phyloP scores from a whole-genome alignment of 2,797 vertebrate genomes.

The Phrynocephalus forsythii region DNA sequence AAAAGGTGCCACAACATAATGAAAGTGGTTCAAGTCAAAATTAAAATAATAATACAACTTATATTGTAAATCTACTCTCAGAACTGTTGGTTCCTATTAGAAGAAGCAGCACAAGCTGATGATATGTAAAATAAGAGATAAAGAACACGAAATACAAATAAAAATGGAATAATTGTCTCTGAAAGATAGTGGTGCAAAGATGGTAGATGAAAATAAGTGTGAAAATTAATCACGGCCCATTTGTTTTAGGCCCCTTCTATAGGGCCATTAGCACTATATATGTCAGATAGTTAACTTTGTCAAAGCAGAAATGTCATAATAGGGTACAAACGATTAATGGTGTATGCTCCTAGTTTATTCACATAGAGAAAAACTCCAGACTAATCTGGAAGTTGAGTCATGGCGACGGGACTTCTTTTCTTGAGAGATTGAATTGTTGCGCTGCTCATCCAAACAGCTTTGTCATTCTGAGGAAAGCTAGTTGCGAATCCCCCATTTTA shows the following conservation, averaged over 20 bases:
- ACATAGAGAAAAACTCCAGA: no score
- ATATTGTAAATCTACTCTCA: neutral
- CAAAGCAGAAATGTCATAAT: neutral
- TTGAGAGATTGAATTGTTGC: no score
- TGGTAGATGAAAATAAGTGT: neutral
- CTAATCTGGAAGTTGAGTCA: no score
- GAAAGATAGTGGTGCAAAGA: neutral
- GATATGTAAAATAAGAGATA: neutral
- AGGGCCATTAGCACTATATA: neutral
- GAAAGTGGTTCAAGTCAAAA: no score
- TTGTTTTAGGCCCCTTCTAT: neutral
- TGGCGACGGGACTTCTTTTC: no score
- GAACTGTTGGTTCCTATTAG: neutral
- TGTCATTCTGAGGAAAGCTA: no score
- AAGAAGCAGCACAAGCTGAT: neutral
- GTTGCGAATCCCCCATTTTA: no score
- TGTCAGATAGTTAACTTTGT: neutral
- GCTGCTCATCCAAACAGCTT: no score
- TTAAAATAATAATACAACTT: no score
- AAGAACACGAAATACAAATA: neutral
- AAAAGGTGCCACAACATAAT: no score
- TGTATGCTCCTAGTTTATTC: neutral
- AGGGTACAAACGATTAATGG: neutral
- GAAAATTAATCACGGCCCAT: neutral
- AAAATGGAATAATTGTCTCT: neutral